Evolutionary conservation across 2,113 vertebrate genomes (phyloP).

Genomic region (Cisticola juncidis): DNA sequence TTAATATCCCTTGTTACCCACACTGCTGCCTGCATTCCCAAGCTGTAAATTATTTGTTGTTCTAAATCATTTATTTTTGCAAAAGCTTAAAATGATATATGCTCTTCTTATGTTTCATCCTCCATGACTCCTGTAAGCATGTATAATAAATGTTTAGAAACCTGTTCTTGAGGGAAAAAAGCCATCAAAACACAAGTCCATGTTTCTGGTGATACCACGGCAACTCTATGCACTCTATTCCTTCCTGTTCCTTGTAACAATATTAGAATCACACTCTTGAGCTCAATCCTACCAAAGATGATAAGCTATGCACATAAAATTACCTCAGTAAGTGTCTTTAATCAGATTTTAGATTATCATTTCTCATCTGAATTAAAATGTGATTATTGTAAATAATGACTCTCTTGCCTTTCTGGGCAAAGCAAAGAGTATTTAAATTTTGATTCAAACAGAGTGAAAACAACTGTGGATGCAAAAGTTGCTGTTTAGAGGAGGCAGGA

Average conservation of each 20-base stretch:
- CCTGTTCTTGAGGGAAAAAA: background rate
- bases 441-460: background rate
- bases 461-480: background rate
- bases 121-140: background rate
- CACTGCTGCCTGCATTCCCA: background rate
- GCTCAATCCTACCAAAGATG: background rate
- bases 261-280: background rate
- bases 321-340: background rate
- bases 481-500: background rate
- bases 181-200: background rate
- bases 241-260: background rate
- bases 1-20: background rate
- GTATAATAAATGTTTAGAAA: background rate
- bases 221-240: fast-evolving
- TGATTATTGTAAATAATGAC: background rate
- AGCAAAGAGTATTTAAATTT: background rate
- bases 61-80: background rate
- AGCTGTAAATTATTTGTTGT: background rate
- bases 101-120: background rate
- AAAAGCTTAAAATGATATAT: background rate
- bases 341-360: background rate
- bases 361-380: conserved; percentile 8
- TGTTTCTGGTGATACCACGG: background rate
- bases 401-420: background rate
- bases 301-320: background rate